These are phyloP conservation scores for Psittacula cyanocephala DNA, from an alignment of 2,113 vertebrate species.

Conservation along the genomic window DNA sequence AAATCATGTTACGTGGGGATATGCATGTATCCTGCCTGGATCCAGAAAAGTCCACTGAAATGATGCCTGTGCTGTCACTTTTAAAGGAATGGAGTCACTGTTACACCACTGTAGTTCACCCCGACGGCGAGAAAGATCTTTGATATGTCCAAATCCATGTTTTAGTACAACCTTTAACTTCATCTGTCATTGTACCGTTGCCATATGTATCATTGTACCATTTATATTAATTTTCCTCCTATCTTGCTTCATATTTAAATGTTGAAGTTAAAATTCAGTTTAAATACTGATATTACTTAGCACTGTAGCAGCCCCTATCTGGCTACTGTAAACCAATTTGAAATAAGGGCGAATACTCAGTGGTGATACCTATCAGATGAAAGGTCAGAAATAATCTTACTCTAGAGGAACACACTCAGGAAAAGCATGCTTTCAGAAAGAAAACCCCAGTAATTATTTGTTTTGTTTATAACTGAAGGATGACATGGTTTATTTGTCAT, in stretches of 20 bases:
- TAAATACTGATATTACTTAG: not conserved
- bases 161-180: not conserved
- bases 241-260: not conserved
- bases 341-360: not conserved
- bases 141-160: not conserved
- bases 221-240: not conserved
- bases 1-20: not conserved
- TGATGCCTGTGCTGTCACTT: not conserved
- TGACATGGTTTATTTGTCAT: not conserved
- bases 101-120: not conserved
- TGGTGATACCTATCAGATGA: not conserved
- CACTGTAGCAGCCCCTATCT: not conserved
- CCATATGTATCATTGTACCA: not conserved
- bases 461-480: not conserved
- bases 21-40: not conserved
- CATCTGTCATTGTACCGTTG: not conserved
- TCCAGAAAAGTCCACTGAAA: not conserved
- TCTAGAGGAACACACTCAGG: not conserved
- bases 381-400: conserved; percentile 10
- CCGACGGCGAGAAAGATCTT: not conserved
- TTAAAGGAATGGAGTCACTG: not conserved
- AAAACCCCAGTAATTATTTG: not conserved
- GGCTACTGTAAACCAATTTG: not conserved
- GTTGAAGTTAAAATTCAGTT: not conserved
- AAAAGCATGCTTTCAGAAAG: not conserved